Evolutionary conservation across 92 coral and sea anemone genomes (phyloP).

Genomic region (Palythoa grandis): DNA sequence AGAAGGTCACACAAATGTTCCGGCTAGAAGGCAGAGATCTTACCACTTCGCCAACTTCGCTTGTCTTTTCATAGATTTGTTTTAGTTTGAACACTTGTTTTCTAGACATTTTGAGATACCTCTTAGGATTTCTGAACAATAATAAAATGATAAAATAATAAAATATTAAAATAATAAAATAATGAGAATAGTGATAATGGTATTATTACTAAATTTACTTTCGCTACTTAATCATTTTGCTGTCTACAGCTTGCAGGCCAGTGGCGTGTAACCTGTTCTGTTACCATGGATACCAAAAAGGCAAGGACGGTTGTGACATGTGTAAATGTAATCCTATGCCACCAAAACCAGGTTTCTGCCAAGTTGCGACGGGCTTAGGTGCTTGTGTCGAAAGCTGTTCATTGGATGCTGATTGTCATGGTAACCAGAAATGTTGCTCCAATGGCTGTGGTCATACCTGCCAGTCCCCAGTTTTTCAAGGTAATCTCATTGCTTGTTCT

Average conservation of each 20-base stretch:
- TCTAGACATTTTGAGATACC: too few relatives aligned
- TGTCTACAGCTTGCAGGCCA: constrained; percentile 74
- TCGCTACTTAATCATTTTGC: not conserved
- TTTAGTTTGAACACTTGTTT: too few relatives aligned
- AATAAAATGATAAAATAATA: too few relatives aligned
- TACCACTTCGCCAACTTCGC: too few relatives aligned
- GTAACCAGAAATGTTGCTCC: constrained; percentile 84
- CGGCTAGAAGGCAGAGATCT: too few relatives aligned
- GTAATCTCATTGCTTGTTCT: constrained; percentile 23
- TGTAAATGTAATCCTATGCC: constrained; percentile 69
- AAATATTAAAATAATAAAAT: too few relatives aligned
- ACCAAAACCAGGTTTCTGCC: constrained; percentile 92
- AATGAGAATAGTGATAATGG: too few relatives aligned
- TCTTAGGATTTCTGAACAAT: too few relatives aligned
- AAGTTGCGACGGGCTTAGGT: constrained; percentile 50
- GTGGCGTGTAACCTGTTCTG: constrained; percentile 86
- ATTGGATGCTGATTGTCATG: constrained; percentile 76
- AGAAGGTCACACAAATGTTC: too few relatives aligned
- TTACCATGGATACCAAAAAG: constrained; percentile 75
- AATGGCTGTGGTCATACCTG: constrained; percentile 78
- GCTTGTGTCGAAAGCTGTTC: constrained; percentile 57
- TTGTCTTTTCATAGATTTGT: too few relatives aligned
- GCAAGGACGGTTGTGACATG: constrained; percentile 80
- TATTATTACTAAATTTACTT: too few relatives aligned
- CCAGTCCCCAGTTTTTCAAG: constrained; percentile 69